These are phyloP conservation scores for Anticlea derivata DNA, from an alignment of 2,888 invertebrate species.

Conservation along the genomic window DNA sequence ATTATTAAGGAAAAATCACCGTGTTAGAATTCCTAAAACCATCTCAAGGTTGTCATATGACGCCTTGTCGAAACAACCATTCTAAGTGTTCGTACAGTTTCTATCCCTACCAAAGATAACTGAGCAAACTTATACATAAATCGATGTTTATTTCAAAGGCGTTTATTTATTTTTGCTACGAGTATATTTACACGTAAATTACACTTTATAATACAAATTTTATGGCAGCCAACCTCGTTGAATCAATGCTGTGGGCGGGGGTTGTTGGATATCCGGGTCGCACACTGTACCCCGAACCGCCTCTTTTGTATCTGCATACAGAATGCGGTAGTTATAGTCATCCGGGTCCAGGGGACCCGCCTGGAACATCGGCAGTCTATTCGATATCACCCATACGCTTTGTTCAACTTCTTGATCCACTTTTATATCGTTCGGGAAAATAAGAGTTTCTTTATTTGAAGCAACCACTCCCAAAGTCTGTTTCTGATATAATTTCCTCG, in stretches of 20 bases:
- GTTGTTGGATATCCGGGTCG: conserved; percentile 78
- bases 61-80: no score
- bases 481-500: conserved; percentile 86
- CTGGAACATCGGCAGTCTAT: conserved; percentile 89
- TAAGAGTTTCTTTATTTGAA: conserved; percentile 84
- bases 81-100: no score
- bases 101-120: background rate
- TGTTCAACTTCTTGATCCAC: conserved; percentile 88
- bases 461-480: conserved; percentile 86
- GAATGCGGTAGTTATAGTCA: conserved; percentile 89
- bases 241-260: conserved; percentile 18
- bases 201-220: conserved; percentile 20
- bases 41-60: no score
- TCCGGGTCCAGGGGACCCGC: conserved; percentile 85
- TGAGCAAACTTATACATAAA: conserved; percentile 6
- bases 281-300: conserved; percentile 88
- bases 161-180: conserved; percentile 2
- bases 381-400: conserved; percentile 90
- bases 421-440: conserved; percentile 92
- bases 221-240: conserved; percentile 49
- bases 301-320: conserved; percentile 86
- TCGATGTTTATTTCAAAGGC: conserved; percentile 6
- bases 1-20: no score
- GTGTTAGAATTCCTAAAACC: no score
- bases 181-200: background rate